Percentiles rank a stretch among this genome's conserved stretches.
phyloP scores from a whole-genome alignment of 1,140 invertebrate species.

The Triops cancriformis region DNA sequence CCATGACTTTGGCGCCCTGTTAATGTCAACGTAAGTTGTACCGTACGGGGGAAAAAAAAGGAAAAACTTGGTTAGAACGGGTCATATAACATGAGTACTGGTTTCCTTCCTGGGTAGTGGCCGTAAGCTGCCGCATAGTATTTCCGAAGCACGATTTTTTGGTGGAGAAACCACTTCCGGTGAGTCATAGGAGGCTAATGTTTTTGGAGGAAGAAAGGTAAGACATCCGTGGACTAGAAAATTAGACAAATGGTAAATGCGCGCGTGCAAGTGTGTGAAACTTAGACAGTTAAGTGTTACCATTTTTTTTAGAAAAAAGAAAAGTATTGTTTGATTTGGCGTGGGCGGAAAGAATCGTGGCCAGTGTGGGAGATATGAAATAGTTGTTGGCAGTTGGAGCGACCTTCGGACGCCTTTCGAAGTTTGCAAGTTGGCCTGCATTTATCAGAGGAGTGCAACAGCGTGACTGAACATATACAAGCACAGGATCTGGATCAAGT shows the following conservation, averaged over 20 bases:
- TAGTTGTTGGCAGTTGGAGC: not conserved
- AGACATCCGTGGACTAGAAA: too few species aligned
- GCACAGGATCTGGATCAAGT: not conserved
- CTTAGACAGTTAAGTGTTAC: not conserved
- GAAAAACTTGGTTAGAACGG: not conserved
- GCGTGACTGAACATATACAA: conserved; percentile 10
- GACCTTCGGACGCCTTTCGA: not conserved
- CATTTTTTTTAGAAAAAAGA: not conserved
- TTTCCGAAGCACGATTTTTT: not conserved
- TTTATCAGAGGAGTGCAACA: not conserved
- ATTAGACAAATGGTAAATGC: not conserved
- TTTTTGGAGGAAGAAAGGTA: not conserved
- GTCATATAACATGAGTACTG: not conserved
- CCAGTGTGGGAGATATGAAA: not conserved
- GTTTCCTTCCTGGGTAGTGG: not conserved
- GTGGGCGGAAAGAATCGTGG: not conserved
- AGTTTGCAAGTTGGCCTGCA: not conserved
- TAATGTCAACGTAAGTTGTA: conserved; percentile 1
- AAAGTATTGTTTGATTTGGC: not conserved
- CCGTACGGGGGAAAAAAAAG: not conserved
- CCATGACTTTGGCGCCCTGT: not conserved
- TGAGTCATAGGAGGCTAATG: not conserved
- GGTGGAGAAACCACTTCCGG: not conserved
- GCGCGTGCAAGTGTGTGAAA: not conserved
- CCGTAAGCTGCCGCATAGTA: not conserved